These are phyloP conservation scores for Ispidina picta DNA, from an alignment of 2,797 vertebrate genomes.

Conservation along the genomic window DNA sequence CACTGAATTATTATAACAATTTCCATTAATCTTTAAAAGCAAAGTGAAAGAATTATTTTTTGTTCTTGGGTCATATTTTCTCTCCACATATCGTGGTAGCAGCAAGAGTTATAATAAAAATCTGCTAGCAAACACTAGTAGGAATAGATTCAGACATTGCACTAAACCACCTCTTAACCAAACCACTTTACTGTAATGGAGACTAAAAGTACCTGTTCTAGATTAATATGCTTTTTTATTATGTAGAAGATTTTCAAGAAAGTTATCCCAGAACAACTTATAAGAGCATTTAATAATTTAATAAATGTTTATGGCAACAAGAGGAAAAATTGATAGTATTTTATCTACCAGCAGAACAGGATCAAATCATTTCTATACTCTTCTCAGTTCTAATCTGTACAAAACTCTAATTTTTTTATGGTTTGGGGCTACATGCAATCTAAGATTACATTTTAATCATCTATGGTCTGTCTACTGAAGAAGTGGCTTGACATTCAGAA, in stretches of 20 bases:
- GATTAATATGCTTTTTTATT: neutral
- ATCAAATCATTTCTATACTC: neutral
- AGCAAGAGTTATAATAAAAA: neutral
- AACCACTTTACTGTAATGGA: neutral
- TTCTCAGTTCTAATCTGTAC: neutral
- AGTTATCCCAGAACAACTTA: neutral
- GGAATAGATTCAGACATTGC: neutral
- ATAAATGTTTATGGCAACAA: neutral
- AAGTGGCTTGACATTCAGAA: neutral
- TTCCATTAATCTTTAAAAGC: conserved; percentile 19
- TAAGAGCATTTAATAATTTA: neutral
- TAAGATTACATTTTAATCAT: neutral
- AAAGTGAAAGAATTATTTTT: conserved; percentile 1
- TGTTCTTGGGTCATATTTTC: neutral
- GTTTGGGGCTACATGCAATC: neutral
- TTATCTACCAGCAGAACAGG: neutral
- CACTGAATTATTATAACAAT: neutral
- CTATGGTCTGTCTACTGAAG: neutral
- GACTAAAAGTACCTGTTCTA: neutral
- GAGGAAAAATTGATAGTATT: neutral
- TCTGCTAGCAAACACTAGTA: neutral
- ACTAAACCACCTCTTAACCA: neutral
- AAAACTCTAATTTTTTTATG: neutral
- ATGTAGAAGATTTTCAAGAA: neutral
- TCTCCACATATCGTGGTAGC: neutral